phyloP scores from a whole-genome alignment of 2,888 invertebrate species.

The Lymantria dispar region DNA sequence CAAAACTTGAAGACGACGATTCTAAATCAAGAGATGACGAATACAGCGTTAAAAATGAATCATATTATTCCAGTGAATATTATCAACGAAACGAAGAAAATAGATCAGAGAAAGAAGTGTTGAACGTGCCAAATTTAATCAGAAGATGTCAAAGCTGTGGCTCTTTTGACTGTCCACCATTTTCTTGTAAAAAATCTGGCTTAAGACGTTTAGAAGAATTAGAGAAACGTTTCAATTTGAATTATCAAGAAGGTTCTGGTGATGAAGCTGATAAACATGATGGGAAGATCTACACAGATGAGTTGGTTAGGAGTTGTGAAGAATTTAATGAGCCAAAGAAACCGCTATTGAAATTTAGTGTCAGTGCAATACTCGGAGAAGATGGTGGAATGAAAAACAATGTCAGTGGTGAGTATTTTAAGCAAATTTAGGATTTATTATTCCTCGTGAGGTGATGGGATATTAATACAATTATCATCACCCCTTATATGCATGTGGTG shows the following conservation, averaged over 20 bases:
- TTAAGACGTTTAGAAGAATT: slow-evolving; percentile 67
- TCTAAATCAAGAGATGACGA: slow-evolving; percentile 56
- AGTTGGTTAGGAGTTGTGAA: slow-evolving; percentile 67
- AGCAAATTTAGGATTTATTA: background rate
- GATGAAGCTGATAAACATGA: slow-evolving; percentile 57
- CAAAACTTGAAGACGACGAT: slow-evolving; percentile 56
- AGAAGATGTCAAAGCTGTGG: slow-evolving; percentile 81
- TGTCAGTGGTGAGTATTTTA: slow-evolving; percentile 60
- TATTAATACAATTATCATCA: too few species aligned
- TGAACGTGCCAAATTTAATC: slow-evolving; percentile 63
- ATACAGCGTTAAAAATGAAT: slow-evolving; percentile 57
- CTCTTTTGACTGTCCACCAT: slow-evolving; percentile 79
- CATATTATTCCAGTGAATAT: slow-evolving; percentile 58
- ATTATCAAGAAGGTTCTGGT: slow-evolving; percentile 68
- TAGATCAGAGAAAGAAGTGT: slow-evolving; percentile 60
- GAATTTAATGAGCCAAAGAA: slow-evolving; percentile 80
- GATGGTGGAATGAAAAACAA: slow-evolving; percentile 54
- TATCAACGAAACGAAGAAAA: slow-evolving; percentile 51
- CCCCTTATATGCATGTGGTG: background rate
- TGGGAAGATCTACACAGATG: slow-evolving; percentile 57
- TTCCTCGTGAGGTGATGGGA: background rate
- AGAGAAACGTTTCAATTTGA: slow-evolving; percentile 68
- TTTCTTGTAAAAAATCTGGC: slow-evolving; percentile 71
- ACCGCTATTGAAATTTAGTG: slow-evolving; percentile 95
- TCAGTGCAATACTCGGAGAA: slow-evolving; percentile 92